These are phyloP conservation scores for Boloria selene DNA, from an alignment of 2,888 invertebrate genomes.

Conservation along the genomic window DNA sequence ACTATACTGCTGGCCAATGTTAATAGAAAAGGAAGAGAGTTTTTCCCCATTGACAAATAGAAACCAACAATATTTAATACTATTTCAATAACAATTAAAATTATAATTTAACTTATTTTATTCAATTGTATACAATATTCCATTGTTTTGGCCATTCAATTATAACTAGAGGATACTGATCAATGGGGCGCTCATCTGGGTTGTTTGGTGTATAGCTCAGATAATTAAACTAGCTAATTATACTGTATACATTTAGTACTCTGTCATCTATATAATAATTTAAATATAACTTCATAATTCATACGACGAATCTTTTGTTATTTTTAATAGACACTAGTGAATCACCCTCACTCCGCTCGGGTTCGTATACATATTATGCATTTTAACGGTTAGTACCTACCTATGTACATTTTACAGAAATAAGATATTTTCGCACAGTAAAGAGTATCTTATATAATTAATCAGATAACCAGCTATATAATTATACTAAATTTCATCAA, in stretches of 20 bases:
- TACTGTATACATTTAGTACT: neutral
- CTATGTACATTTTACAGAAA: too few relatives aligned
- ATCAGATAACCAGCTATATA: too few relatives aligned
- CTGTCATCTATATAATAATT: neutral
- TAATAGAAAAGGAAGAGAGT: too few relatives aligned
- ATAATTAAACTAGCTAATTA: constrained; percentile 9
- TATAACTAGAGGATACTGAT: constrained; percentile 11
- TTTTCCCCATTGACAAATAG: neutral
- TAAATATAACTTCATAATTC: too few relatives aligned
- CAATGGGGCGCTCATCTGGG: neutral
- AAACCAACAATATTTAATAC: neutral
- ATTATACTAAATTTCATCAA: too few relatives aligned
- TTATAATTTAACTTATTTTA: constrained; percentile 4
- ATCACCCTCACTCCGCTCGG: neutral
- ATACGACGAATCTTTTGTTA: too few relatives aligned
- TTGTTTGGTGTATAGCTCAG: constrained; percentile 12
- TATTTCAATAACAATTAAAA: constrained; percentile 10
- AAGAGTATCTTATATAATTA: too few relatives aligned
- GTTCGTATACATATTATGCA: too few relatives aligned
- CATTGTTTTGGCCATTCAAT: constrained; percentile 9
- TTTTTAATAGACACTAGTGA: too few relatives aligned
- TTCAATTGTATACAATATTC: constrained; percentile 12
- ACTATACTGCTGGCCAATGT: too few relatives aligned
- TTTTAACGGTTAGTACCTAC: too few relatives aligned
- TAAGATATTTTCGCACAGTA: too few relatives aligned